Conservation (phyloP, 1,140 invertebrate genomes). For the Drosophila ficusphila region DNA sequence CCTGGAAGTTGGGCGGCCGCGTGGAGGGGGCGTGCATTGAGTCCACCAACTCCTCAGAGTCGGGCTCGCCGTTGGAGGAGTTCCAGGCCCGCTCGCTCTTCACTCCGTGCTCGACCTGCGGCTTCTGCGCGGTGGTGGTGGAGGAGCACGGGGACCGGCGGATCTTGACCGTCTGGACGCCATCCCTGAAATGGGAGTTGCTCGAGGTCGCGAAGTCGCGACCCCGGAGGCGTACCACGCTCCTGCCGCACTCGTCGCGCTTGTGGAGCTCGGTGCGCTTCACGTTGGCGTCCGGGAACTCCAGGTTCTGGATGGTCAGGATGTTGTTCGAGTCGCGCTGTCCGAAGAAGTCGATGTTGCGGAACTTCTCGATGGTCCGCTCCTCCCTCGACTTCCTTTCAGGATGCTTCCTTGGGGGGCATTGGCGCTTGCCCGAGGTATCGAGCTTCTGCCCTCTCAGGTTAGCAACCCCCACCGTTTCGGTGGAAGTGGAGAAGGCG, state of each 20-base stretch:
- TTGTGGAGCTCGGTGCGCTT: constrained; percentile 48
- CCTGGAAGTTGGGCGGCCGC: constrained; percentile 32
- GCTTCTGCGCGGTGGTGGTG: neutral
- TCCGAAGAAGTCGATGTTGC: constrained; percentile 61
- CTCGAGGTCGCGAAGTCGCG: constrained; percentile 48
- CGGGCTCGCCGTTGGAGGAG: neutral
- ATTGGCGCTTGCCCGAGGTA: neutral
- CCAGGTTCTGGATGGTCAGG: constrained; percentile 58
- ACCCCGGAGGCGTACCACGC: constrained; percentile 11
- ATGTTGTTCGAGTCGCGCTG: constrained; percentile 40
- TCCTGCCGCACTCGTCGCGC: constrained; percentile 55
- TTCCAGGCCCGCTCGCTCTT: neutral
- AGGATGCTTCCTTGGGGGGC: constrained; percentile 34
- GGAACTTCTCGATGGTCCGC: constrained; percentile 49
- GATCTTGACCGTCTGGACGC: constrained; percentile 57
- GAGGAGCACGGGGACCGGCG: constrained; percentile 27
- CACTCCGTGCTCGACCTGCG: neutral
- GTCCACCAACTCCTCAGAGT: constrained; percentile 64
- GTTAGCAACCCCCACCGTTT: too few species aligned
- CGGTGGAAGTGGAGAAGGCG: neutral
- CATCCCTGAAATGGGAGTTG: constrained; percentile 56
- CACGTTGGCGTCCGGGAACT: constrained; percentile 64
- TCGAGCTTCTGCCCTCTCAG: neutral
- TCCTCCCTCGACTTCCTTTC: constrained; percentile 31
- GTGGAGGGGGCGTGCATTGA: constrained; percentile 40